Conservation (phyloP, 2,888 invertebrate genomes). For the Herminia tarsipennalis region DNA sequence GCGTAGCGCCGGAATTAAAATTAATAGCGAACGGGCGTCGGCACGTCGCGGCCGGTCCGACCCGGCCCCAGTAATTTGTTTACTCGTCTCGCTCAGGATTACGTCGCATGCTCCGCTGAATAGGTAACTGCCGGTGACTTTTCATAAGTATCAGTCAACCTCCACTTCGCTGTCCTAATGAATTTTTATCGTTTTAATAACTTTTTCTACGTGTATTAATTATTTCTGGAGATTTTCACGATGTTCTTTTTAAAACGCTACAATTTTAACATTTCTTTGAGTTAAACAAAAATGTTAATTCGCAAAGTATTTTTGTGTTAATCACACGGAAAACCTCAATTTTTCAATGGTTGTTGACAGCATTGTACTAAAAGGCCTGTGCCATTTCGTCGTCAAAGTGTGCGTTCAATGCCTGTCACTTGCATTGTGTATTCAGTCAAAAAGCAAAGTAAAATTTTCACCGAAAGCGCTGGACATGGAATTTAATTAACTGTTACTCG, state of each 20-base stretch:
- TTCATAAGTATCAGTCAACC: slow-evolving; percentile 50
- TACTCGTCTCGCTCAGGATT: slow-evolving; percentile 81
- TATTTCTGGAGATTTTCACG: slow-evolving; percentile 2
- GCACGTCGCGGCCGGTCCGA: slow-evolving; percentile 64
- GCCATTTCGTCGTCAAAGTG: not conserved
- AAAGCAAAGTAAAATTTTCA: slow-evolving; percentile 10
- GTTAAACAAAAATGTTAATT: no score
- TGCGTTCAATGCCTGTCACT: slow-evolving; percentile 4
- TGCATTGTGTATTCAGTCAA: slow-evolving; percentile 4
- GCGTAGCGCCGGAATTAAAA: slow-evolving; percentile 80
- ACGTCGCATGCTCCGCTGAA: slow-evolving; percentile 80
- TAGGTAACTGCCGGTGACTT: slow-evolving; percentile 78
- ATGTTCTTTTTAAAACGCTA: slow-evolving; percentile 10
- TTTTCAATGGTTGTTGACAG: not conserved
- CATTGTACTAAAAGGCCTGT: not conserved
- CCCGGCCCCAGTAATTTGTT: slow-evolving; percentile 80
- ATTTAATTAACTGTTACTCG: slow-evolving; percentile 21
- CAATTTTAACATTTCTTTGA: no score
- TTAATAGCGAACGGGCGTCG: slow-evolving; percentile 78
- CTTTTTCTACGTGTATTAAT: slow-evolving; percentile 15
- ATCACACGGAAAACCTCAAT: no score
- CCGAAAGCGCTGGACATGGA: slow-evolving; percentile 12
- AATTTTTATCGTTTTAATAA: slow-evolving; percentile 41
- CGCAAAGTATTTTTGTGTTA: no score
- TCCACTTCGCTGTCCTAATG: slow-evolving; percentile 37